Base-by-base conservation (phyloP, 2,888 invertebrate genomes). In the Leucoma salicis region DNA sequence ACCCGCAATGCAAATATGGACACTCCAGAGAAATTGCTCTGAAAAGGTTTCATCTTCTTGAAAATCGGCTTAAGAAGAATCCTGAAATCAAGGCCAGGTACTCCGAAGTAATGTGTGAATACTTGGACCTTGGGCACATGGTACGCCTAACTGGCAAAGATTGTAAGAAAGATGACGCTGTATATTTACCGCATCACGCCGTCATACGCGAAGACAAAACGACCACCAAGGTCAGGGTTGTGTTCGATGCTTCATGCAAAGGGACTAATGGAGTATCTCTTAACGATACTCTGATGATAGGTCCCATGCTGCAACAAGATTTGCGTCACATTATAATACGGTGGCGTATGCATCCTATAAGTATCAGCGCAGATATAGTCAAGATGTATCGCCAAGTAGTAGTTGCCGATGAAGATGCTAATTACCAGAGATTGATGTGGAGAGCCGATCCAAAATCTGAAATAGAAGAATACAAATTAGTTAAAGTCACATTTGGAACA, bases 111-210 rank as follows among this genome's bases (percentile, higher is more conserved):
- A 45, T 60, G 5, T 18, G 53, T 13, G 65, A 67, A 35, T 63
- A 67, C 35, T 11, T 46, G 24, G 10, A 32, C 4, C 7, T 46
- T 13, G 35, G 38, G 4, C 54, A 63, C 28, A 59, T 65, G 49
- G 51, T 58, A 41, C 45, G 49, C 44, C 41, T 63, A 14, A 47
- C 52, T 4, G 31, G 29, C n/a, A 14, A 45, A 4, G 46, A 59
- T 41, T 14, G 36, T 14, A 16, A 42, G 1, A 16, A 14, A 31
- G 48, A 44, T 1, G 13, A 14, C 21, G 25, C 38, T 0, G 49
- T 58, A 0, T 63, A 61, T 39, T 34, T 66, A 38, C 64, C 70
- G 3, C 67, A 69, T 39, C 63, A 64, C 32, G 53, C 63, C 0
- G 58, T 71, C 0, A 14, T 66, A 1, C 43, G 51, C 7, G 28